Evolutionary conservation across 2,888 invertebrate genomes (phyloP).

Genomic region (Melangyna quadrimaculata): DNA sequence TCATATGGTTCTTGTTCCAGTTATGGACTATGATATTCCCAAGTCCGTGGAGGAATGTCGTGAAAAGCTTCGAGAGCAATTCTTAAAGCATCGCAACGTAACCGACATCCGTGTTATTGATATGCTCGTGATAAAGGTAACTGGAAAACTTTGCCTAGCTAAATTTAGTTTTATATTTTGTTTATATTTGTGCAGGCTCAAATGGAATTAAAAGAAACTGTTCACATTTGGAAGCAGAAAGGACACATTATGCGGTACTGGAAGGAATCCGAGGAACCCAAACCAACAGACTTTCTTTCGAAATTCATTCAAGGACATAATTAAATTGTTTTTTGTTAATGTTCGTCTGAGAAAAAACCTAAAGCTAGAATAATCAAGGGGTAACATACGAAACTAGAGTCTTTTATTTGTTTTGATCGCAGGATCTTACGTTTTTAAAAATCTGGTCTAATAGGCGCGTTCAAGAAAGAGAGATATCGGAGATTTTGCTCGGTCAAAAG

Average conservation of each 20-base stretch:
- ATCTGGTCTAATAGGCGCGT: no score
- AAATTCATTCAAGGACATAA: constrained; percentile 85
- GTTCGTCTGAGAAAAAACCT: neutral
- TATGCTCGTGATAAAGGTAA: constrained; percentile 92
- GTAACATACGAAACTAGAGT: neutral
- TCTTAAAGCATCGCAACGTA: constrained; percentile 88
- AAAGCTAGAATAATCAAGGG: constrained; percentile 7
- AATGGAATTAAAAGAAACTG: constrained; percentile 95
- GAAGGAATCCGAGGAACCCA: constrained; percentile 91
- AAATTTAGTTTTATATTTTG: neutral
- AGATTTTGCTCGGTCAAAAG: no score
- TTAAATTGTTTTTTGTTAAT: neutral
- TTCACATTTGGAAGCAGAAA: constrained; percentile 93
- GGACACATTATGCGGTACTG: constrained; percentile 94
- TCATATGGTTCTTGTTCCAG: constrained; percentile 82
- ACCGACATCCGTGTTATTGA: constrained; percentile 94
- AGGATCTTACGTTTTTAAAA: neutral
- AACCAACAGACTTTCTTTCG: constrained; percentile 94
- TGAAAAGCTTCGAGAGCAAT: constrained; percentile 89
- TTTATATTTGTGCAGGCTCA: constrained; percentile 86
- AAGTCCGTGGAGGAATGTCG: constrained; percentile 86
- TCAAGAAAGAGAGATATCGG: no score
- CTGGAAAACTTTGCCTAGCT: neutral
- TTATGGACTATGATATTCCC: constrained; percentile 91
- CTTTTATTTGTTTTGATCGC: neutral